A percentile compares a stretch with the other conserved stretches of the same genome.
These are phyloP conservation scores for Unio delphinus DNA, from an alignment of 2,888 invertebrate species.

Conservation along the genomic window DNA sequence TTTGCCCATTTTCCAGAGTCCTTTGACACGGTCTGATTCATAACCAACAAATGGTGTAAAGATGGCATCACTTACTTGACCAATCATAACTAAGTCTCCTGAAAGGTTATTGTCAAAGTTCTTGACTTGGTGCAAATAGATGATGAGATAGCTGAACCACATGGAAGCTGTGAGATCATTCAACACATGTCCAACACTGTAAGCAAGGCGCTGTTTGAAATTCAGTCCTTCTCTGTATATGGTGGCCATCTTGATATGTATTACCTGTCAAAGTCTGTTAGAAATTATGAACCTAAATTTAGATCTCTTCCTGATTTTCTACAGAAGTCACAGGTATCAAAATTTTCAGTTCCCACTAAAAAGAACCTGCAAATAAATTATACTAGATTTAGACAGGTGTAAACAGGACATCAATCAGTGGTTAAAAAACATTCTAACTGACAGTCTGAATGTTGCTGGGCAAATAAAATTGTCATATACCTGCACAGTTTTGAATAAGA, in stretches of 20 bases:
- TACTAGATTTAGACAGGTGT: too few relatives aligned
- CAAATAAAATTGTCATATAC: too few relatives aligned
- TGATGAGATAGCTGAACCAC: slow-evolving; percentile 93
- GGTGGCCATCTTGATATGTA: neutral
- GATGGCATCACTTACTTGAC: slow-evolving; percentile 86
- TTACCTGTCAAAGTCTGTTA: neutral
- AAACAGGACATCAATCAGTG: too few relatives aligned
- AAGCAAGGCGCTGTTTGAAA: slow-evolving; percentile 55
- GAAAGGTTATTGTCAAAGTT: slow-evolving; percentile 64
- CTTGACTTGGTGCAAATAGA: slow-evolving; percentile 81
- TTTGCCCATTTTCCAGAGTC: slow-evolving; percentile 79
- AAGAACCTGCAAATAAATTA: too few relatives aligned
- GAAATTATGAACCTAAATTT: neutral
- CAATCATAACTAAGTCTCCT: slow-evolving; percentile 79
- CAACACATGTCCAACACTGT: slow-evolving; percentile 86
- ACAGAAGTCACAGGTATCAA: too few relatives aligned
- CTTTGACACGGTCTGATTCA: slow-evolving; percentile 83
- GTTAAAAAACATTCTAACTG: too few relatives aligned
- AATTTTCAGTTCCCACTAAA: too few relatives aligned
- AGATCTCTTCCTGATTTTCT: too few relatives aligned
- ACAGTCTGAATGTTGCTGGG: too few relatives aligned
- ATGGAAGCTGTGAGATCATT: slow-evolving; percentile 94
- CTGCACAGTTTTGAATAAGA: too few relatives aligned
- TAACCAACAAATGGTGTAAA: slow-evolving; percentile 91
- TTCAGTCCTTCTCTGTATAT: slow-evolving; percentile 7